Evolutionary conservation across 2,888 invertebrate species (phyloP).

Genomic region (Tachina fera): DNA sequence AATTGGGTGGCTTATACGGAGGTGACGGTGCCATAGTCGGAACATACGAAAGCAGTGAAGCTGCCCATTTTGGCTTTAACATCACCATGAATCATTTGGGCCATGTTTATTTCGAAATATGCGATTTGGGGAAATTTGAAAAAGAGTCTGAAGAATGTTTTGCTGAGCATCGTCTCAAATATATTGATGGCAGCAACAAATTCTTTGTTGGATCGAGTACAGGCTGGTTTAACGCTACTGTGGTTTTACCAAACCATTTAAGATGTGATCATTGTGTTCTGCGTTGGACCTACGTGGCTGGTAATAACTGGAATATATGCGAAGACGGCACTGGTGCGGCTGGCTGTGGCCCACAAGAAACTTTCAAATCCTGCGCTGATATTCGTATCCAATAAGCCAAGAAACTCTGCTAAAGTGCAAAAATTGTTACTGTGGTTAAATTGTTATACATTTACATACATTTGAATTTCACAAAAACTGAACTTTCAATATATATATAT

Average conservation of each 20-base stretch:
- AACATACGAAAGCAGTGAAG: not conserved
- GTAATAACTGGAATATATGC: not conserved
- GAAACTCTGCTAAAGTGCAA: not conserved
- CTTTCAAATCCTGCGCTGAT: conserved; percentile 15
- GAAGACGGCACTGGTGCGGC: not conserved
- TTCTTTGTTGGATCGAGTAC: not conserved
- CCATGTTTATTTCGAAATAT: not conserved
- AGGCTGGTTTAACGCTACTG: not conserved
- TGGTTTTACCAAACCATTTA: not conserved
- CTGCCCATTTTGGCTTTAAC: not conserved
- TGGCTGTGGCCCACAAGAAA: conserved; percentile 4
- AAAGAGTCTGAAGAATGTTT: conserved; percentile 9
- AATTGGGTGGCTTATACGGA: conserved; percentile 8
- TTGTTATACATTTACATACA: too few species aligned
- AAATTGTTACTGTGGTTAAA: too few species aligned
- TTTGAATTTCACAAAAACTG: too few species aligned
- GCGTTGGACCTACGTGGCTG: not conserved
- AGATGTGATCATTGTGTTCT: not conserved
- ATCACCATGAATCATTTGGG: not conserved
- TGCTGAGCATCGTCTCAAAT: not conserved
- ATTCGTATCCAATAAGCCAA: not conserved
- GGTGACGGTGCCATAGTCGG: not conserved
- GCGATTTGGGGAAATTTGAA: not conserved
- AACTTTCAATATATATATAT: too few species aligned
- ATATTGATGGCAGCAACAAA: not conserved